Evolutionary conservation across 2,113 vertebrate species (phyloP), one percentile per base, ranked within the genome.

Genomic region (Haplotaxodon microlepis): DNA sequence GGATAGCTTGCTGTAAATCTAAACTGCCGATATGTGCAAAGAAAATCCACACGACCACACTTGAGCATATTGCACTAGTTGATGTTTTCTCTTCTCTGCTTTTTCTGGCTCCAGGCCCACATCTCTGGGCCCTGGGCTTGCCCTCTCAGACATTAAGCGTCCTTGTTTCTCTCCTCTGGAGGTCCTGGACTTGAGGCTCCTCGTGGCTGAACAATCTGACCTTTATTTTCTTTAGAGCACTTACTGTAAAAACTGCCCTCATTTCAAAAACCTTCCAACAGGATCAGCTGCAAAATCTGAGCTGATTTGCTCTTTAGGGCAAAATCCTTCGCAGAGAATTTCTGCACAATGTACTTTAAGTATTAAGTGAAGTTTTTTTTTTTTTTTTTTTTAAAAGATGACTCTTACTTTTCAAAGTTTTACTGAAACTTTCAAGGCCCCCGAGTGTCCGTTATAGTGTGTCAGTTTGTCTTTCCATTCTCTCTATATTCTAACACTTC

Each of bases 101-200:
- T 27, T 34, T 50, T 12, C 84, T 93, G 92, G 93, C 91, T 86
- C 83, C n/a, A 19, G 57, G 84, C 90, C 91, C 69, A 86, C 11
- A 56, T 84, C 88, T 89, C 57, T 53, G 88, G 92, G 86, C 88
- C 45, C 78, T 9, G 31, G 85, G 38, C 81, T 50, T 36, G 38
- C 53, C 82, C 50, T 24, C 85, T 88, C 86, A 76, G 88, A 94
- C 95, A 95, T 92, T 94, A 73, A 88, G 87, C 9, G 40, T 66
- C 92, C 93, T 95, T 96, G 95, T 96, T 92, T 90, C 89, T 83
- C 93, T 81, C 21, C 84, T 13, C 29, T 27, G 91, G 91, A 94
- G 92, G 89, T 95, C 92, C 71, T 50, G 76, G 84, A 90, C 69
- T 88, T 76, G 69, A 85, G 90, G 80, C 66, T 90, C 66, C 87